Conservation (phyloP, 2,797 vertebrate species). For the Selene dorsalis region DNA sequence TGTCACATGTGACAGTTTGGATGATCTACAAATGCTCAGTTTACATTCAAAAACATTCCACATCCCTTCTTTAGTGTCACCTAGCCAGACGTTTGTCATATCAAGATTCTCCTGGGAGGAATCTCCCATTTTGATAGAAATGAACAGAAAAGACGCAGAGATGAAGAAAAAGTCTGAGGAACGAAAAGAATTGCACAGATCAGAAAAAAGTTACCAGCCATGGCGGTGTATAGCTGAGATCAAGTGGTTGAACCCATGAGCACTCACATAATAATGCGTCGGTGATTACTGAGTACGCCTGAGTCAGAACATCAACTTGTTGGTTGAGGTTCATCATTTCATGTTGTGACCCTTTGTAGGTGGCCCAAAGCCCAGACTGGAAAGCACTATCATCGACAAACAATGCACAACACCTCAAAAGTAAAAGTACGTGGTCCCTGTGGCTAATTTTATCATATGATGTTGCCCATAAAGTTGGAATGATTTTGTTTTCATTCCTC, state of each 20-base stretch:
- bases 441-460: too few species aligned
- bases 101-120: constrained; percentile 5
- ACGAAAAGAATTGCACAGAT: neutral
- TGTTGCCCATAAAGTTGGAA: too few species aligned
- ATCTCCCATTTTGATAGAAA: constrained; percentile 5
- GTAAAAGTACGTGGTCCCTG: neutral
- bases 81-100: constrained; percentile 17
- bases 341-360: neutral
- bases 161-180: neutral
- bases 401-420: neutral
- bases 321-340: neutral
- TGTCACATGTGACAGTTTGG: constrained; percentile 1
- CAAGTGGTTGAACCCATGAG: neutral
- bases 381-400: neutral
- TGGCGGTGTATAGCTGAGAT: neutral
- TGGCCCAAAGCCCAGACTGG: neutral
- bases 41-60: neutral
- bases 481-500: too few species aligned
- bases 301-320: too few species aligned
- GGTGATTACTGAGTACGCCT: too few species aligned
- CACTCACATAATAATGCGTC: too few species aligned
- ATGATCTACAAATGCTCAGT: neutral
- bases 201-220: neutral
- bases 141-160: neutral
- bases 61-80: constrained; percentile 9